These are phyloP conservation scores for Amiota communis DNA, from an alignment of 2,888 invertebrate genomes.

Conservation along the genomic window DNA sequence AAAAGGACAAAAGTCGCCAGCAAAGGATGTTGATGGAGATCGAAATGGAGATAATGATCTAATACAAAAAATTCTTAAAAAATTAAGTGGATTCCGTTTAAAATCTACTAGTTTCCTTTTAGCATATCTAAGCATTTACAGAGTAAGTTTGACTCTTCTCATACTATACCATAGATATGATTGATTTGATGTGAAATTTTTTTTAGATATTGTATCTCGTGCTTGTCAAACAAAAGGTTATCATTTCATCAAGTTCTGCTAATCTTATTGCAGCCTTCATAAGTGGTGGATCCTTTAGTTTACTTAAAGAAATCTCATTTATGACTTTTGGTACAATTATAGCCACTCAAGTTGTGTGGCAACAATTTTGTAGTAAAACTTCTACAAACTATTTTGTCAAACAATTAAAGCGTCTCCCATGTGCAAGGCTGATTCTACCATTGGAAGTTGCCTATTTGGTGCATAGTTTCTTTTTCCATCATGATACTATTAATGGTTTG, in stretches of 20 bases:
- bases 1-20: background rate
- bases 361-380: conserved; percentile 10
- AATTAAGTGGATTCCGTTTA: conserved; percentile 31
- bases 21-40: no score
- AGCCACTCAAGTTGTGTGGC: conserved; percentile 38
- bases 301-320: conserved; percentile 40
- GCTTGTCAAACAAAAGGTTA: conserved; percentile 3
- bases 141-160: conserved; percentile 33
- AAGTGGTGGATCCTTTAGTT: conserved; percentile 47
- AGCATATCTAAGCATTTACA: conserved; percentile 49
- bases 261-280: conserved; percentile 48
- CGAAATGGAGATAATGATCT: background rate
- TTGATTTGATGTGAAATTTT: background rate
- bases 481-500: conserved; percentile 7
- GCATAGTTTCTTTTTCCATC: conserved; percentile 12
- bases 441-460: conserved; percentile 2
- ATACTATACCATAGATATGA: background rate
- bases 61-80: background rate
- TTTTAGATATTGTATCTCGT: conserved; percentile 44
- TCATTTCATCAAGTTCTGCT: conserved; percentile 1
- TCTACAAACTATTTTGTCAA: background rate
- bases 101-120: conserved; percentile 47
- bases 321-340: conserved; percentile 48
- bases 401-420: background rate
- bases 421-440: background rate